These are phyloP conservation scores for Aricia artaxerxes DNA, from an alignment of 2,888 invertebrate species.

Conservation along the genomic window DNA sequence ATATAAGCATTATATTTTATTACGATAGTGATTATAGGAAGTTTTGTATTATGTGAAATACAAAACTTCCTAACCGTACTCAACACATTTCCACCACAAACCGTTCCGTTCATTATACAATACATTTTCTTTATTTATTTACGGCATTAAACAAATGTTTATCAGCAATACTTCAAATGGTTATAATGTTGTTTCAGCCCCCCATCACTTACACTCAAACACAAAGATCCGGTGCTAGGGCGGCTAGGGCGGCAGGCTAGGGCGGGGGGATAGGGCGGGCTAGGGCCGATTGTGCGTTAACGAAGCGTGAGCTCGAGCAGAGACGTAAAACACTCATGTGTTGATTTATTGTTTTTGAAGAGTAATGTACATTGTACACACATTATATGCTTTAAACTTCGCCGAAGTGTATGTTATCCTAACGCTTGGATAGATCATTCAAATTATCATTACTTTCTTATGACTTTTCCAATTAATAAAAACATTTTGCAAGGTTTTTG, in stretches of 20 bases:
- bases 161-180: conserved; percentile 24
- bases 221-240: conserved; percentile 7
- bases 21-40: too few relatives aligned
- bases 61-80: background rate
- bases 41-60: too few relatives aligned
- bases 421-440: background rate
- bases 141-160: conserved; percentile 2
- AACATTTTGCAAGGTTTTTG: background rate
- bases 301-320: conserved; percentile 48
- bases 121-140: conserved; percentile 4
- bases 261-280: conserved; percentile 8
- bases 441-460: background rate
- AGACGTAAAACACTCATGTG: conserved; percentile 39
- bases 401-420: background rate
- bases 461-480: background rate
- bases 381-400: background rate
- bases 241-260: background rate
- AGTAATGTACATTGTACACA: conserved; percentile 11
- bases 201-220: conserved; percentile 21
- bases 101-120: background rate
- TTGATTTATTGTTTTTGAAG: conserved; percentile 25
- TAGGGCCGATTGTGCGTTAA: conserved; percentile 50
- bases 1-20: background rate
- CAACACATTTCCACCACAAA: background rate
- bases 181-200: conserved; percentile 13